Conservation (phyloP, 2,888 invertebrate genomes). For the Hemicrepidius hirtus region DNA sequence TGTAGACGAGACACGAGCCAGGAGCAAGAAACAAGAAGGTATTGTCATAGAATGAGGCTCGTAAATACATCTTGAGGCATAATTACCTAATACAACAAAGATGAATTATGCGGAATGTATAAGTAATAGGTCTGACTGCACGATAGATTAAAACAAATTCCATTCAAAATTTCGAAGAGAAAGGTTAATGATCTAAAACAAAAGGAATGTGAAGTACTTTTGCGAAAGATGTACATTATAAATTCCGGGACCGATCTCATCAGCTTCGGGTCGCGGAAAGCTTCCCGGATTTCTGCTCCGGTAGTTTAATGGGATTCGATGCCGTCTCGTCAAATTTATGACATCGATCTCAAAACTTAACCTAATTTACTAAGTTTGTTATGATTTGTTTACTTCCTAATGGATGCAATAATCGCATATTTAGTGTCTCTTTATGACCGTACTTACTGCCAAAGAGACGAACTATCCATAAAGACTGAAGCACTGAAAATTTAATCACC, state of each 20-base stretch:
- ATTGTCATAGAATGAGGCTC: slow-evolving; percentile 9
- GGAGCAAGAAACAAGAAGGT: slow-evolving; percentile 12
- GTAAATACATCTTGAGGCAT: slow-evolving; percentile 10
- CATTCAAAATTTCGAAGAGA: slow-evolving; percentile 43
- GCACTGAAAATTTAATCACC: slow-evolving; percentile 11
- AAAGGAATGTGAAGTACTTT: slow-evolving; percentile 60
- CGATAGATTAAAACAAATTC: slow-evolving; percentile 42
- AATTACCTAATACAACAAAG: slow-evolving; percentile 18
- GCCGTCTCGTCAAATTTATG: slow-evolving; percentile 66
- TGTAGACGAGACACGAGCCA: slow-evolving; percentile 5
- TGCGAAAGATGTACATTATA: slow-evolving; percentile 66
- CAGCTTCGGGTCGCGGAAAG: slow-evolving; percentile 62
- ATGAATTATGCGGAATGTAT: slow-evolving; percentile 30
- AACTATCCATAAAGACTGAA: background rate
- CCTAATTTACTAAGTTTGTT: slow-evolving; percentile 60
- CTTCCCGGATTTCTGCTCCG: slow-evolving; percentile 66
- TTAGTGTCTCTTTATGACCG: slow-evolving; percentile 29
- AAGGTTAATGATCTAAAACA: slow-evolving; percentile 59
- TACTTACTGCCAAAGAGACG: background rate
- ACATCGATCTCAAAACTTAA: slow-evolving; percentile 64
- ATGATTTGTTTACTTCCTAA: slow-evolving; percentile 60
- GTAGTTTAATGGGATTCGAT: slow-evolving; percentile 66
- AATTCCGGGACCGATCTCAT: slow-evolving; percentile 66
- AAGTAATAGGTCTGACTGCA: slow-evolving; percentile 25
- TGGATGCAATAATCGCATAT: slow-evolving; percentile 38